Conservation (phyloP, 2,113 vertebrate species). For the Baryphthengus martii region DNA sequence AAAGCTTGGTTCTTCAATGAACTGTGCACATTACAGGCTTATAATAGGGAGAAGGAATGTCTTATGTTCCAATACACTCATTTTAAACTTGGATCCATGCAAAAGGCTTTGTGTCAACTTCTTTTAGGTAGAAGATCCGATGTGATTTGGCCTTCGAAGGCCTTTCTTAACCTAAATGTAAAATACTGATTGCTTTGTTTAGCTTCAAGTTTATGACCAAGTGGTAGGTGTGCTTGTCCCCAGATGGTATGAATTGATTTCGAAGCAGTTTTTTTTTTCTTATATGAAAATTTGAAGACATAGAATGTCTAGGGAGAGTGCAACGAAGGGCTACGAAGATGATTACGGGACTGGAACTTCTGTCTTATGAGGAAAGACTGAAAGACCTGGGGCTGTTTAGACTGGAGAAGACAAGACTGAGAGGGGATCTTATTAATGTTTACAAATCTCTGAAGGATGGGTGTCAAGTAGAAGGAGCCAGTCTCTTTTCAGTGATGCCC, state of each 20-base stretch:
- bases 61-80: background rate
- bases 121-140: background rate
- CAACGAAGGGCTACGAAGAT: too few relatives aligned
- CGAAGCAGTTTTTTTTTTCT: background rate
- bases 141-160: background rate
- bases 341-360: too few relatives aligned
- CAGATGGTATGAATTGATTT: background rate
- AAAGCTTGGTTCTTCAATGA: background rate
- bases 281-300: background rate
- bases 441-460: too few relatives aligned
- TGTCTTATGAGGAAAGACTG: too few relatives aligned
- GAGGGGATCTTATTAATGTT: too few relatives aligned
- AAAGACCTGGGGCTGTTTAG: too few relatives aligned
- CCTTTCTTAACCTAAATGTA: background rate
- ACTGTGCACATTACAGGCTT: background rate
- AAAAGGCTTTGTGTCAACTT: background rate
- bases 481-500: too few relatives aligned
- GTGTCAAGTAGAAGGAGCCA: too few relatives aligned
- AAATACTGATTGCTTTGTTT: background rate
- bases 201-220: background rate
- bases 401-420: too few relatives aligned
- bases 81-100: background rate
- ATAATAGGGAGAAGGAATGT: background rate
- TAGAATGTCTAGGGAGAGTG: too few relatives aligned
- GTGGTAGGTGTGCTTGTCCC: background rate